These are phyloP conservation scores for Rhimphoctona megacephalus DNA, from an alignment of 2,888 invertebrate genomes.

Conservation along the genomic window DNA sequence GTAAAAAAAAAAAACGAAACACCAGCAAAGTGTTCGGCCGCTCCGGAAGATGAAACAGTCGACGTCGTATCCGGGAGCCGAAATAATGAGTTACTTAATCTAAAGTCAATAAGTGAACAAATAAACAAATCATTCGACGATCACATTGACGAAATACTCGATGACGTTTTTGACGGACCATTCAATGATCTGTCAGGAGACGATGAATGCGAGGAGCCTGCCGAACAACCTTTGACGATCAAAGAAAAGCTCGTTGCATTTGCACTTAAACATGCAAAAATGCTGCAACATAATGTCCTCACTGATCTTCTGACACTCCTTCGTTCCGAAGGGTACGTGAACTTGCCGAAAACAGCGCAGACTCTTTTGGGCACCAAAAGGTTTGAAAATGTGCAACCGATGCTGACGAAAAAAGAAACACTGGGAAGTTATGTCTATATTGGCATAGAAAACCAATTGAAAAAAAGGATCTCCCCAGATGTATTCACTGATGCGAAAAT, in stretches of 20 bases:
- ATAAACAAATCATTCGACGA: background rate
- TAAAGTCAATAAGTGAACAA: background rate
- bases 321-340: slow-evolving; percentile 2
- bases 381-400: background rate
- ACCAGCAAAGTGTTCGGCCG: background rate
- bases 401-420: slow-evolving; percentile 13
- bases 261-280: slow-evolving; percentile 25
- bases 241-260: slow-evolving; percentile 18
- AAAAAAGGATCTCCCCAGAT: slow-evolving; percentile 17
- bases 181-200: slow-evolving; percentile 1
- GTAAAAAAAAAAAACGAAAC: background rate
- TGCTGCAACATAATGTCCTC: background rate
- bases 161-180: background rate
- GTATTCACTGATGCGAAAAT: slow-evolving; percentile 2
- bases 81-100: background rate
- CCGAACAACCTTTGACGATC: background rate
- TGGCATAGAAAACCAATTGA: slow-evolving; percentile 16
- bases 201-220: background rate
- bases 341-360: slow-evolving; percentile 7
- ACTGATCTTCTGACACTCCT: background rate
- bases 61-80: no score
- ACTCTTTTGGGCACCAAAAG: slow-evolving; percentile 9
- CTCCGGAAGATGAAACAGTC: background rate
- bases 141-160: background rate
- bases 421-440: background rate